Conservation (phyloP, 2,797 vertebrate species). For the Brachymystax lenok region DNA sequence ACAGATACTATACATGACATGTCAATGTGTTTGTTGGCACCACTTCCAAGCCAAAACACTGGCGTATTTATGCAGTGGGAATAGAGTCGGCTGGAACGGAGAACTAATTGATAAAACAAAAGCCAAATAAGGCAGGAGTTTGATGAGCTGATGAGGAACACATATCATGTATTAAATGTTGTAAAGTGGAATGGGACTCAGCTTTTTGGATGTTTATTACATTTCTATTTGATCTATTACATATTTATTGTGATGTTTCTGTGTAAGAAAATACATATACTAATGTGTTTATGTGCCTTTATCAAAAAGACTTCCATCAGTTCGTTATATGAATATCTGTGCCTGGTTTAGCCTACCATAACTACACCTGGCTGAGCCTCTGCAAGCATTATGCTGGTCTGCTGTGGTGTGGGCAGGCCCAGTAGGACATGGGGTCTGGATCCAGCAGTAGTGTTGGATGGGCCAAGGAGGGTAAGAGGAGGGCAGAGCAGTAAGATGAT, state of each 20-base stretch:
- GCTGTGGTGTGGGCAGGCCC: background rate
- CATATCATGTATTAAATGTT: background rate
- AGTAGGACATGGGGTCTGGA: conserved; percentile 2
- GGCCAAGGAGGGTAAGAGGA: background rate
- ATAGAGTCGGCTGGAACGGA: background rate
- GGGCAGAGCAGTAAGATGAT: conserved; percentile 83
- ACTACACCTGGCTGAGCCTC: background rate
- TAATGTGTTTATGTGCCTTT: background rate
- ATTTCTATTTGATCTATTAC: background rate
- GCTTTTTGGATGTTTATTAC: conserved; percentile 2
- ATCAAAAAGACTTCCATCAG: background rate
- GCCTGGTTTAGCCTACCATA: background rate
- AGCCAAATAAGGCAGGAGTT: background rate
- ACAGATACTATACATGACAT: conserved; percentile 30
- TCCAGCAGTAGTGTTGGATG: background rate
- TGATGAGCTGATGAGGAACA: background rate
- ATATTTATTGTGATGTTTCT: background rate
- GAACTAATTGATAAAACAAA: conserved; percentile 5
- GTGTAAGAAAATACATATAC: background rate
- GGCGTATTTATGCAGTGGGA: background rate
- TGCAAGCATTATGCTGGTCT: background rate
- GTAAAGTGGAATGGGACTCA: background rate
- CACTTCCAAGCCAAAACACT: conserved; percentile 8
- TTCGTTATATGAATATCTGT: background rate
- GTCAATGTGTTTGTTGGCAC: conserved; percentile 7